Evolutionary conservation across 2,797 vertebrate genomes (phyloP).

Genomic region (Menidia menidia): DNA sequence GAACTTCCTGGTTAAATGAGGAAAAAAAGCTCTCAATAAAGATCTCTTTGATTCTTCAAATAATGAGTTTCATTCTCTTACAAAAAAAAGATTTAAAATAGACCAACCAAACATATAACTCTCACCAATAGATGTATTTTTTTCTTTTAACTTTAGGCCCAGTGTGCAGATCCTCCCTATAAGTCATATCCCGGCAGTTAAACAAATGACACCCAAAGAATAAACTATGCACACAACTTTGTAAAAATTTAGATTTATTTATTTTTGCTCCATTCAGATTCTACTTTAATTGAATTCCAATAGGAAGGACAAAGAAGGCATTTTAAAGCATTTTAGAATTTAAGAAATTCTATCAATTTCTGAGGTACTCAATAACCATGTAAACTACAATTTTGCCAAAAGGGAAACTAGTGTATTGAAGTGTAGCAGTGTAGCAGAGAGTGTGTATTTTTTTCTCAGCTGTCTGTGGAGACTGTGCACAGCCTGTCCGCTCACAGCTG

Average conservation of each 20-base stretch:
- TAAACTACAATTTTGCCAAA: not conserved
- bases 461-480: constrained; percentile 9
- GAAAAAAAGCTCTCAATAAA: not conserved
- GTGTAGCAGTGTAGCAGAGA: not conserved
- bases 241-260: not conserved
- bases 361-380: not conserved
- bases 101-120: not conserved
- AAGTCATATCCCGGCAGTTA: not conserved
- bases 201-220: not conserved
- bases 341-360: not conserved
- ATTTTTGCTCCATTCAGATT: no score
- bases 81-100: not conserved
- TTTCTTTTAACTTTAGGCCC: not conserved
- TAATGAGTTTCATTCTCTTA: not conserved
- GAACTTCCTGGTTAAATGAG: no score
- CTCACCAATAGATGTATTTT: not conserved
- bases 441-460: constrained; percentile 16
- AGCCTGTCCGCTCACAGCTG: constrained; percentile 51
- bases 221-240: not conserved
- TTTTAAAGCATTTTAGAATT: not conserved
- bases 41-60: not conserved
- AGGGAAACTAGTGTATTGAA: not conserved
- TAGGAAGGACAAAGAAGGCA: not conserved
- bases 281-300: not conserved
- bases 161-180: not conserved